phyloP scores from a whole-genome alignment of 2,113 vertebrate genomes.

The Anguilla rostrata region DNA sequence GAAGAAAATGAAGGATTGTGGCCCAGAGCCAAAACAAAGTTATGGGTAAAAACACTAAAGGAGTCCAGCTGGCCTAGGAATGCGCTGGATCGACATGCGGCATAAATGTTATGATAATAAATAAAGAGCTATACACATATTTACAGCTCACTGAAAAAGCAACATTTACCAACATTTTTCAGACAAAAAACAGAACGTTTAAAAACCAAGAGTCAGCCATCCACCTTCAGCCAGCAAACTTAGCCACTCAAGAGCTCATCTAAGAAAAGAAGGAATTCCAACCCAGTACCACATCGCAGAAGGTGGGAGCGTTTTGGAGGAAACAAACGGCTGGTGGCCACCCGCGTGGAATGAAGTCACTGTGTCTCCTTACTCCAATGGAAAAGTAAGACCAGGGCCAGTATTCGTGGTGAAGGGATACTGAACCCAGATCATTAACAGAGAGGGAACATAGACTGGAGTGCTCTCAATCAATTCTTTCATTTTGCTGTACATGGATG shows the following conservation, averaged over 20 bases:
- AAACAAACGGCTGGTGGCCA: neutral
- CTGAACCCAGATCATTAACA: slow-evolving; percentile 36
- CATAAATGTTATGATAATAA: neutral
- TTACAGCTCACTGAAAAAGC: neutral
- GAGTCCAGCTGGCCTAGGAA: neutral
- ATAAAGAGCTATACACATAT: neutral
- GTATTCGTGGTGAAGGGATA: neutral
- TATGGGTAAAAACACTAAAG: neutral
- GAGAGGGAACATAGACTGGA: slow-evolving; percentile 41
- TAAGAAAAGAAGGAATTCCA: neutral
- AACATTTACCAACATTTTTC: neutral
- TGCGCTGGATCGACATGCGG: neutral
- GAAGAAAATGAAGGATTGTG: neutral
- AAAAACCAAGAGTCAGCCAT: neutral
- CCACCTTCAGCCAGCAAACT: neutral
- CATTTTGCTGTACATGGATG: neutral
- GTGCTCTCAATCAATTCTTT: slow-evolving; percentile 23
- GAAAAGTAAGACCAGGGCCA: neutral
- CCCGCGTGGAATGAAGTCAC: neutral
- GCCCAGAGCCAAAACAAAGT: neutral
- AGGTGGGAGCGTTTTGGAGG: neutral
- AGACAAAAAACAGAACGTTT: neutral
- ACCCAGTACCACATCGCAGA: neutral
- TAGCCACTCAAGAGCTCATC: neutral
- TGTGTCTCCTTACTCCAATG: neutral